phyloP scores from a whole-genome alignment of 1,140 invertebrate species.

The Bombus ignitus region DNA sequence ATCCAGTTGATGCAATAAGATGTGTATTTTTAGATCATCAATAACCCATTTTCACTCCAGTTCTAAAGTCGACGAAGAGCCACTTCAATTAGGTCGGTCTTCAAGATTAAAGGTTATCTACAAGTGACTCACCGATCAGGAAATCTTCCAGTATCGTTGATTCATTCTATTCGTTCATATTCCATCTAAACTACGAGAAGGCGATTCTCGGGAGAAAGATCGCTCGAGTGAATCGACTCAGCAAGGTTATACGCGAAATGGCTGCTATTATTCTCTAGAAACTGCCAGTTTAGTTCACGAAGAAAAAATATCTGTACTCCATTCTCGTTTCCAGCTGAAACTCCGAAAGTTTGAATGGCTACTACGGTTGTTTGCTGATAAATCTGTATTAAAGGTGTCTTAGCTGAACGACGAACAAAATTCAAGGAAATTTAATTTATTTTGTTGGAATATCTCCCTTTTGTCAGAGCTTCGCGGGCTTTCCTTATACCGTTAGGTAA shows the following conservation, averaged over 20 bases:
- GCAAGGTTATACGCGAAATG: no score
- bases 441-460: no score
- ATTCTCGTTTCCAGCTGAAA: neutral
- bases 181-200: neutral
- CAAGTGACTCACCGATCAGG: neutral
- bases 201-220: neutral
- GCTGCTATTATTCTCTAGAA: no score
- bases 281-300: neutral
- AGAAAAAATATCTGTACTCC: neutral
- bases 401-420: no score
- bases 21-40: neutral
- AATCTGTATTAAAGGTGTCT: no score
- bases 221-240: neutral
- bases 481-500: no score
- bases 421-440: no score
- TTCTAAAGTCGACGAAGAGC: neutral
- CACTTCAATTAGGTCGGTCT: neutral
- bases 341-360: no score
- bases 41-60: neutral
- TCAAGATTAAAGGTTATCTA: conserved; percentile 16
- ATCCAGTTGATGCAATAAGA: neutral
- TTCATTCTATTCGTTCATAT: neutral
- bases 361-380: no score
- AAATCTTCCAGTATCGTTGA: neutral
- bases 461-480: no score